A percentile compares a stretch with the other conserved stretches of the same genome.
Evolutionary conservation across 2,888 invertebrate genomes (phyloP).

Genomic region (Rhyacophila evoluta): DNA sequence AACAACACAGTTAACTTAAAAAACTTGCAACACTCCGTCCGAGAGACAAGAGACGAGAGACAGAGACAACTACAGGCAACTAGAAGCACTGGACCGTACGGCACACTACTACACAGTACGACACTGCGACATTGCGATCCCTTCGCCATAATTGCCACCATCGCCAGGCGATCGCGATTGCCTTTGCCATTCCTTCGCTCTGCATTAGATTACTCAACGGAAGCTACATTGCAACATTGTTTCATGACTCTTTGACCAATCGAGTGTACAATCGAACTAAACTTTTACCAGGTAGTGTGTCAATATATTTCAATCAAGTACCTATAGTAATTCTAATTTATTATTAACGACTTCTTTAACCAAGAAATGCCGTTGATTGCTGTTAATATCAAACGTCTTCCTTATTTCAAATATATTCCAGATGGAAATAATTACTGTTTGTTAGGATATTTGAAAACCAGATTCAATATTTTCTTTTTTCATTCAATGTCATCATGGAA

Average conservation of each 20-base stretch:
- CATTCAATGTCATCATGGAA: conserved; percentile 31
- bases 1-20: conserved; percentile 67
- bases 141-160: background rate
- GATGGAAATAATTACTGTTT: background rate
- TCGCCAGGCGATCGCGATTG: background rate
- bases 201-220: conserved; percentile 31
- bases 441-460: background rate
- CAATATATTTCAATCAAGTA: background rate
- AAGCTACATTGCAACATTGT: background rate
- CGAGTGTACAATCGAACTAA: background rate
- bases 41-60: conserved; percentile 19
- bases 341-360: too few relatives aligned
- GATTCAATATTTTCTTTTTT: background rate
- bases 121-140: conserved; percentile 56
- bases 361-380: background rate
- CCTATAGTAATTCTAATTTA: too few relatives aligned
- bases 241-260: background rate
- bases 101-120: conserved; percentile 33
- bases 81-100: conserved; percentile 65
- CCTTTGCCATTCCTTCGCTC: conserved; percentile 34
- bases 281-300: background rate
- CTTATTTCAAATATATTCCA: background rate
- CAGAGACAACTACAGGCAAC: conserved; percentile 61
- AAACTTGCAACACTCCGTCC: conserved; percentile 52
- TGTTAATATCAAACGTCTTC: background rate